phyloP scores from a whole-genome alignment of 2,797 vertebrate genomes.

The Pempheris klunzingeri region DNA sequence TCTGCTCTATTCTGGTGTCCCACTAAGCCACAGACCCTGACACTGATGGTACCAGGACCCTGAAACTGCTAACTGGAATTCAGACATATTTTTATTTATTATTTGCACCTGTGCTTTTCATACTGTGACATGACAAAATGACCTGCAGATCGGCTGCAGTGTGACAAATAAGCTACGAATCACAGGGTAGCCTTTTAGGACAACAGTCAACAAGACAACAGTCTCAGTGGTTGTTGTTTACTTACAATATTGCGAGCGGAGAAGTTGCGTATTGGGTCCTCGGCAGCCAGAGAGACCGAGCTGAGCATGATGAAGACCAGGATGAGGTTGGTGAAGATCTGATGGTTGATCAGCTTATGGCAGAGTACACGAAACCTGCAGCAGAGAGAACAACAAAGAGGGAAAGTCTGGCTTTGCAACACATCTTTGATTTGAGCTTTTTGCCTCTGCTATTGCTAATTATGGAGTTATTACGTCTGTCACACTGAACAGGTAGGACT shows the following conservation, averaged over 20 bases:
- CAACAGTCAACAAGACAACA: not conserved
- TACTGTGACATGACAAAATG: not conserved
- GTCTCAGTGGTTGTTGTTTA: slow-evolving; percentile 17
- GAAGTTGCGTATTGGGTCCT: slow-evolving; percentile 96
- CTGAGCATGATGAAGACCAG: slow-evolving; percentile 99
- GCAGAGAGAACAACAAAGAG: not conserved
- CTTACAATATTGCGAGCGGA: slow-evolving; percentile 97
- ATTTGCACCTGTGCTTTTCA: not conserved
- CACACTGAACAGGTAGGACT: not conserved
- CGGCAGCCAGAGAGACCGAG: slow-evolving; percentile 95
- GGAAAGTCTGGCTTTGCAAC: not conserved
- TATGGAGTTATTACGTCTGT: not conserved
- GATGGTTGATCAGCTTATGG: slow-evolving; percentile 97
- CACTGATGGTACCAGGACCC: not conserved
- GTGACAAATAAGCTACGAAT: not conserved
- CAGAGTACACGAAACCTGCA: slow-evolving; percentile 94
- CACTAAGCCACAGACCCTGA: not conserved
- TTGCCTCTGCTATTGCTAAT: not conserved
- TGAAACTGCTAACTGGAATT: not conserved
- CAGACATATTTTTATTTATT: not conserved
- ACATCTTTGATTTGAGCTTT: not conserved
- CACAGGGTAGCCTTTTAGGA: not conserved
- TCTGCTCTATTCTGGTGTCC: not conserved
- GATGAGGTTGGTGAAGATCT: slow-evolving; percentile 99
- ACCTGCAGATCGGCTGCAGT: not conserved